A percentile compares a stretch with the other conserved stretches of the same genome.
These are phyloP conservation scores for Phorcus lineatus DNA, from an alignment of 2,888 invertebrate genomes.

Conservation along the genomic window DNA sequence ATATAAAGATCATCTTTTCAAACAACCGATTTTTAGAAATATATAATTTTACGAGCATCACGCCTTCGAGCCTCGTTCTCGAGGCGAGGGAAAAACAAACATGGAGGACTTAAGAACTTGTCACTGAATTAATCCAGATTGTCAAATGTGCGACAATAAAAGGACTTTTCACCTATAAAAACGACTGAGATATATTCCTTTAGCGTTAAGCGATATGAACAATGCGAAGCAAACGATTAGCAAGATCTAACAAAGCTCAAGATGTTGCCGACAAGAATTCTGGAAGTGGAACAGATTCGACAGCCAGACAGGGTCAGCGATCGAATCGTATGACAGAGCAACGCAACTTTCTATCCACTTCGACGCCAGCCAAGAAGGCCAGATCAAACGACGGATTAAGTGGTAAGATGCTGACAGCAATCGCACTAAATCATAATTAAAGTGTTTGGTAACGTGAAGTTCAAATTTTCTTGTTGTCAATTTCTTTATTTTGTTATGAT, in stretches of 20 bases:
- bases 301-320: not conserved
- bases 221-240: slow-evolving; percentile 8
- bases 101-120: not conserved
- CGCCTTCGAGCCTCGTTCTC: slow-evolving; percentile 29
- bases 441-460: no score
- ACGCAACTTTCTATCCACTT: not conserved
- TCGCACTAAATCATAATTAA: no score
- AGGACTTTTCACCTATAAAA: no score
- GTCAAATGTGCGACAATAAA: no score
- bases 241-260: not conserved
- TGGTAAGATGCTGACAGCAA: not conserved
- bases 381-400: not conserved
- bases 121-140: no score
- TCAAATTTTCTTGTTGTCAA: no score
- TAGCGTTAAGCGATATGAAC: not conserved
- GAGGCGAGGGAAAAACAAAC: slow-evolving; percentile 31
- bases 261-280: not conserved
- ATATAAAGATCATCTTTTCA: no score
- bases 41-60: slow-evolving; percentile 9
- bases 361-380: not conserved
- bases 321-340: not conserved
- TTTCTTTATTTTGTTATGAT: no score
- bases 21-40: not conserved
- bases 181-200: not conserved
- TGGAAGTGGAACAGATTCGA: not conserved